Conservation (phyloP, 2,888 invertebrate genomes). For the Ypsolopha sequella region DNA sequence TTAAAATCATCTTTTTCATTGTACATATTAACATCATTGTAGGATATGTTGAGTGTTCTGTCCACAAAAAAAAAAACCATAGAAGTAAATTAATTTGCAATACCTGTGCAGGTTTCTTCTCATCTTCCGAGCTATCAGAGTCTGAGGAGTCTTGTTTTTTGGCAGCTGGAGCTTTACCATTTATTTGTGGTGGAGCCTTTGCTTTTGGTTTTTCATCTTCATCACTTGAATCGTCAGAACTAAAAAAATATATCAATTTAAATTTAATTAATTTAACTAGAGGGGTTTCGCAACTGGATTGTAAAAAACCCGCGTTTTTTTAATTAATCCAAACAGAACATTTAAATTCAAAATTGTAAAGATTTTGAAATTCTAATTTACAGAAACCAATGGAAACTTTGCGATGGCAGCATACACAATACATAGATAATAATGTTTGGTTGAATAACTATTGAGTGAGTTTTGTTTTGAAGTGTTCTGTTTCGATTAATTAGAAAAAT, state of each 20-base stretch:
- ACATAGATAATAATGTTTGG: no score
- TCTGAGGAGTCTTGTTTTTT: slow-evolving; percentile 45
- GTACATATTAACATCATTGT: background rate
- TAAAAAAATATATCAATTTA: slow-evolving; percentile 8
- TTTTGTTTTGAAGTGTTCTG: no score
- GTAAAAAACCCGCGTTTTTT: no score
- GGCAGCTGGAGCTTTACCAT: slow-evolving; percentile 34
- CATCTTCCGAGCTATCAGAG: slow-evolving; percentile 52
- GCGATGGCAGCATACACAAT: no score
- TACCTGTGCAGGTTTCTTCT: slow-evolving; percentile 35
- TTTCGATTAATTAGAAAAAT: no score
- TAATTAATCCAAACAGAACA: no score
- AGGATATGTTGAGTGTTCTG: background rate
- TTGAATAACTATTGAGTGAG: no score
- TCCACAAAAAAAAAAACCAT: background rate
- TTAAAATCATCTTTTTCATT: slow-evolving; percentile 9
- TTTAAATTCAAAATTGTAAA: no score
- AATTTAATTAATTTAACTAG: no score
- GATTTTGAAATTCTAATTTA: no score
- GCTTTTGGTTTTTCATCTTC: slow-evolving; percentile 27
- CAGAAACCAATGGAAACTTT: no score
- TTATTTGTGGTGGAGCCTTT: slow-evolving; percentile 22
- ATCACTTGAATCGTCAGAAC: slow-evolving; percentile 38
- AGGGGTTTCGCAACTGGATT: no score
- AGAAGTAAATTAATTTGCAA: background rate